A percentile compares a stretch with the other conserved stretches of the same genome.
phyloP scores from a whole-genome alignment of 2,113 vertebrate genomes.

The Rallus limicola region DNA sequence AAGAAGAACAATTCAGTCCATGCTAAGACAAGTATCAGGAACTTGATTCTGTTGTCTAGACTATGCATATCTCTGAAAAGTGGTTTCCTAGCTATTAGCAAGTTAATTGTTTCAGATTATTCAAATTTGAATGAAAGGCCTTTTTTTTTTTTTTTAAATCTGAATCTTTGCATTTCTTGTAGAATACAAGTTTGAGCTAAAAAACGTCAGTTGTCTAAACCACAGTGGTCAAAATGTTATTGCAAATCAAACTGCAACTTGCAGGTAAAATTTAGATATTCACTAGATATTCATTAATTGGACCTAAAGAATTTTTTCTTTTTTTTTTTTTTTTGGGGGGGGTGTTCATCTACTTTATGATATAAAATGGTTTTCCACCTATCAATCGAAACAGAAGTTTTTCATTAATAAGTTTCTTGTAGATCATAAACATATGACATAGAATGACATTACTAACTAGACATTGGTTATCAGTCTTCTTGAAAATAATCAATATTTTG shows the following conservation, averaged over 20 bases:
- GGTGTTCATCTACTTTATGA: neutral
- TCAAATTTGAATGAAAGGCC: neutral
- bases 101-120: neutral
- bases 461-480: neutral
- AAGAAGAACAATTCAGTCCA: neutral
- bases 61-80: neutral
- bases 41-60: neutral
- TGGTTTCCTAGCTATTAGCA: neutral
- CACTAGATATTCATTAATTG: neutral
- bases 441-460: neutral
- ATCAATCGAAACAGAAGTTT: neutral
- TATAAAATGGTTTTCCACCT: neutral
- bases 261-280: neutral
- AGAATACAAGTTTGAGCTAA: neutral
- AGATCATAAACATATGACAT: neutral
- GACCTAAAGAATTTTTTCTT: fast-evolving
- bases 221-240: neutral
- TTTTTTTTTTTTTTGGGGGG: too few relatives aligned
- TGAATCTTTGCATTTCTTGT: neutral
- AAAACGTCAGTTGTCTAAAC: neutral
- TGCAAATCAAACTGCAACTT: neutral
- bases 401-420: neutral
- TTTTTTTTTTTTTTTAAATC: neutral
- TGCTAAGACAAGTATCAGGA: neutral
- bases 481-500: neutral